Evolutionary conservation across 2,888 invertebrate species (phyloP), one percentile per base, ranked within the genome.

Genomic region (Plebejus melissa): DNA sequence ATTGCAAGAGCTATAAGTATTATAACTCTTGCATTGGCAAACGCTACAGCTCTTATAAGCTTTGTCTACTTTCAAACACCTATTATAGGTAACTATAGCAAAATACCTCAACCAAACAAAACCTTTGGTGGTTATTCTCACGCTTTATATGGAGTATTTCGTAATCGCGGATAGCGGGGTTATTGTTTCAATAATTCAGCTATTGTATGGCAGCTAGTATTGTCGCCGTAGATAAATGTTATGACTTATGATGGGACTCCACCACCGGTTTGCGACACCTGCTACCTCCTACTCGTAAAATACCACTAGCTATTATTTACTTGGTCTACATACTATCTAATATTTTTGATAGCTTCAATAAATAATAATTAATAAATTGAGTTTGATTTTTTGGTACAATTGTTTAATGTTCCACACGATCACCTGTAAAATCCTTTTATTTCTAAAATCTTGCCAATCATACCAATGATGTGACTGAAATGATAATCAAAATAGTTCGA

Each of bases 171-270:
- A 78, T 87, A 91, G 91, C 90, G 90, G 88, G 91, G 89, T 88
- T 91, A 92, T 93, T 93, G 93, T 93, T 92, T 88, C 90, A 88
- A 87, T 88, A 89, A 90, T 91, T 91, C 88, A 87, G 87, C 92
- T 90, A 93, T 93, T 93, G 93, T 93, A 84, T 82, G 70, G 87
- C 85, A 82, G 78, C 84, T 82, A 85, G 84, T 91, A 93, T 92
- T 91, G 90, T 90, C 89, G 88, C 87, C 89, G 89, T 86, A 84
- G 86, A 84, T 83, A 82, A 80, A 79, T 87, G 87, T 88, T 87
- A 83, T 86, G 85, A 83, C 82, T 54, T 54, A 65, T 32, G 65
- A 65, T 36, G 65, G 16, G 65, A 16, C 65, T 36, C 32, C 32
- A 5, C 32, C 32, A 5, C 5, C 65, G 13, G 65, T 65, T 65